phyloP scores from a whole-genome alignment of 1,140 invertebrate genomes.

The Lepidurus packardi region DNA sequence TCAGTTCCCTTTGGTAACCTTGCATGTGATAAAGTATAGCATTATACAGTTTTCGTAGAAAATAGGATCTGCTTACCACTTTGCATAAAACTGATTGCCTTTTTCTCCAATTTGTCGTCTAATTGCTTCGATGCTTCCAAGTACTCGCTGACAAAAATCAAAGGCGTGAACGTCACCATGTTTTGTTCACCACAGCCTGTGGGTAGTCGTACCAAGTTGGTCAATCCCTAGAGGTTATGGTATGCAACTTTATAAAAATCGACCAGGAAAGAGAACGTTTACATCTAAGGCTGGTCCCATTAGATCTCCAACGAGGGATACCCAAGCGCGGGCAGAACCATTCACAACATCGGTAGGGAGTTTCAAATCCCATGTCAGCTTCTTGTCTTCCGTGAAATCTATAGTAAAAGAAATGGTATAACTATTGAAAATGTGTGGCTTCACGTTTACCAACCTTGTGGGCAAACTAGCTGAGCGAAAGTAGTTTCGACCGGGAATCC shows the following conservation, averaged over 20 bases:
- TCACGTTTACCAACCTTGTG: slow-evolving; percentile 37
- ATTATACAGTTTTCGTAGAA: no score
- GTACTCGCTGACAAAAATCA: slow-evolving; percentile 63
- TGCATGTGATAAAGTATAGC: neutral
- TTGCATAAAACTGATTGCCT: slow-evolving; percentile 60
- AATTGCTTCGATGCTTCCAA: slow-evolving; percentile 48
- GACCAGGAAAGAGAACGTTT: neutral
- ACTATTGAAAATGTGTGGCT: neutral
- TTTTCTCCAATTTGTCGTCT: slow-evolving; percentile 45
- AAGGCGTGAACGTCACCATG: slow-evolving; percentile 71
- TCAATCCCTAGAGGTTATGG: slow-evolving; percentile 41
- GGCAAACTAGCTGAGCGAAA: slow-evolving; percentile 54
- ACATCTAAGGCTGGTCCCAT: slow-evolving; percentile 53
- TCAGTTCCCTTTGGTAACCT: slow-evolving; percentile 70
- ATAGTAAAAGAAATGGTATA: neutral
- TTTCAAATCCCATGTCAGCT: slow-evolving; percentile 34
- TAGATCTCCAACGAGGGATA: slow-evolving; percentile 55
- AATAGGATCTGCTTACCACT: slow-evolving; percentile 48
- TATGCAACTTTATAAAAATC: slow-evolving; percentile 45
- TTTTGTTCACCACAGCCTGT: slow-evolving; percentile 77
- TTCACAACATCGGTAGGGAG: slow-evolving; percentile 44
- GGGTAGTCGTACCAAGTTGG: slow-evolving; percentile 54
- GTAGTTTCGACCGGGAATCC: slow-evolving; percentile 54
- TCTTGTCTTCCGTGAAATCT: slow-evolving; percentile 36
- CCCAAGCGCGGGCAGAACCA: slow-evolving; percentile 53